A percentile compares a stretch with the other conserved stretches of the same genome.
These are phyloP conservation scores for Centruroides sculpturatus DNA, from an alignment of 1,140 invertebrate genomes.

Conservation along the genomic window DNA sequence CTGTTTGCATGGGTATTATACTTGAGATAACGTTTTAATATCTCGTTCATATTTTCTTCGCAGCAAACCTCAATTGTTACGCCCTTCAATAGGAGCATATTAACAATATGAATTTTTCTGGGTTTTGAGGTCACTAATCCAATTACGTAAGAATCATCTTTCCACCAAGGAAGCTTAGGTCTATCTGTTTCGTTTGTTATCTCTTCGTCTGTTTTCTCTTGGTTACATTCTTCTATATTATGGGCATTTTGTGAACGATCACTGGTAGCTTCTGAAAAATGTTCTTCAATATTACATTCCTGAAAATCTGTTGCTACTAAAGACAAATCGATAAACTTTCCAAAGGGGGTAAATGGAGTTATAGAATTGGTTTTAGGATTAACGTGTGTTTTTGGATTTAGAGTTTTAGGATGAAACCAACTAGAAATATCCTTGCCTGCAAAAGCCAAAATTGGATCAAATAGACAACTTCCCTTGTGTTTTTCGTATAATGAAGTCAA, in stretches of 20 bases:
- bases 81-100: slow-evolving; percentile 45
- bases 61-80: slow-evolving; percentile 48
- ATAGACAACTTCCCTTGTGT: slow-evolving; percentile 32
- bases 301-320: slow-evolving; percentile 26
- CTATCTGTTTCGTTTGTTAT: slow-evolving; percentile 3
- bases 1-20: slow-evolving; percentile 53
- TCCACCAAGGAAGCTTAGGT: slow-evolving; percentile 47
- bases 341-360: slow-evolving; percentile 31
- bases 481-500: slow-evolving; percentile 43
- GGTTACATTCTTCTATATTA: too few species aligned
- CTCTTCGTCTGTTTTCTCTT: slow-evolving; percentile 25
- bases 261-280: slow-evolving; percentile 15
- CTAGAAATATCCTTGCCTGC: slow-evolving; percentile 60
- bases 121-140: slow-evolving; percentile 49
- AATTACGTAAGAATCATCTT: slow-evolving; percentile 46
- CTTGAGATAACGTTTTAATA: slow-evolving; percentile 49
- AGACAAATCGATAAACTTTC: slow-evolving; percentile 32
- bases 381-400: slow-evolving; percentile 29
- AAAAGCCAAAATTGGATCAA: slow-evolving; percentile 44
- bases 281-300: background rate
- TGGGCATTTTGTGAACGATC: slow-evolving; percentile 2
- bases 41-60: slow-evolving; percentile 60
- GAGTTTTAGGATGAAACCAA: slow-evolving; percentile 50
- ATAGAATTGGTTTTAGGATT: slow-evolving; percentile 30
- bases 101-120: slow-evolving; percentile 53